Base-by-base conservation (phyloP, 2,888 invertebrate genomes). In the Octonoba sinensis region DNA sequence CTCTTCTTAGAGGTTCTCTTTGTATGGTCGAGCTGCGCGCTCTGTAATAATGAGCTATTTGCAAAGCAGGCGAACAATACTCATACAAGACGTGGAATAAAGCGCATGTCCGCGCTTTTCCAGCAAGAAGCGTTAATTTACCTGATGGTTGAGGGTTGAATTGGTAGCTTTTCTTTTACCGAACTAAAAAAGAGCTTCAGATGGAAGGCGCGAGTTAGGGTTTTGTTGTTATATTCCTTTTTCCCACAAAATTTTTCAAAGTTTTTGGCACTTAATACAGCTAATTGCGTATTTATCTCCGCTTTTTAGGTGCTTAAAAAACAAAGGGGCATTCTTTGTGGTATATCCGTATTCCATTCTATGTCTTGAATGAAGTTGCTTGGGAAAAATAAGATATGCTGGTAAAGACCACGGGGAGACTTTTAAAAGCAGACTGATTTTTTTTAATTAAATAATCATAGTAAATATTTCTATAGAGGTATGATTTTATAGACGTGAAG, bases 1-100 rank as follows among this genome's bases (percentile, higher is more conserved):
- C 44, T 56, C 16, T 49, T 11, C 22, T 16, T 36, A 54, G 54
- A 54, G 54, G 1, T 54, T 44, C 18, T 18, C 20, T 67, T 75
- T 75, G 75, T 75, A 24, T 51, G 51, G 49, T 51, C 27, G 20
- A 15, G 46, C 36, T 20, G 16, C 36, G 75, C 75, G 67, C 75
- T 75, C 75, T 75, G 75, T 75, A 75, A 75, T 75, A 75, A 75
- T 67, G 67, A 67, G 60, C 67, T 47, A 67, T 69, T 62, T 67
- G 51, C 67, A 67, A 49, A 67, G 36, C 62, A 49, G 49, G 18
- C 51, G 67, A 69, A 75, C 75, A 75, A 75, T 67, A 46, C 59
- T 22, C 51, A 22, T 67, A 75, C 75, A 75, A 57, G 75, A 67
- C 60, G 57, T n/a, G 44, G 67, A 60, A 75, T 75, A 69, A 67